phyloP scores from a whole-genome alignment of 2,888 invertebrate species.

The Eretmocerus hayati region DNA sequence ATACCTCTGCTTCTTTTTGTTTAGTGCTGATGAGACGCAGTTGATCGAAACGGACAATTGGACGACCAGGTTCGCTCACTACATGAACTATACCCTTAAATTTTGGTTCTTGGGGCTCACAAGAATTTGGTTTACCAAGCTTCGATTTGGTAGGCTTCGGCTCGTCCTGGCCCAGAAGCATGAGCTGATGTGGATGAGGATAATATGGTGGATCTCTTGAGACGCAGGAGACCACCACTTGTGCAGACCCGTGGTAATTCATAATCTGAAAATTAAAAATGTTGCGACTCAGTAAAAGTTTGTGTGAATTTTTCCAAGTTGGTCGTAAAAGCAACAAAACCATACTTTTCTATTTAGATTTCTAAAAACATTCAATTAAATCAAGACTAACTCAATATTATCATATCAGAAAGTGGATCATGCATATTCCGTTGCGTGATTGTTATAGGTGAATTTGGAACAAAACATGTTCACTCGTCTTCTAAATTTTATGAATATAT shows the following conservation, averaged over 20 bases:
- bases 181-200: slow-evolving; percentile 55
- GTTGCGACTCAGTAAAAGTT: too few species aligned
- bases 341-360: too few species aligned
- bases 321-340: too few species aligned
- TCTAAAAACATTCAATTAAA: too few species aligned
- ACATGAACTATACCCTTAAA: slow-evolving; percentile 27
- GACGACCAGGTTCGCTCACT: neutral
- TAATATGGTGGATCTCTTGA: slow-evolving; percentile 52
- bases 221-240: slow-evolving; percentile 58
- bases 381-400: too few species aligned
- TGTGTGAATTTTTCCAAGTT: too few species aligned
- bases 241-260: slow-evolving; percentile 49
- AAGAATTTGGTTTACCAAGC: neutral
- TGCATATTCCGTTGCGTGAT: too few species aligned
- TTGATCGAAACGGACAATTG: slow-evolving; percentile 48
- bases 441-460: too few species aligned
- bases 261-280: slow-evolving; percentile 2
- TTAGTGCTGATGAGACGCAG: slow-evolving; percentile 60
- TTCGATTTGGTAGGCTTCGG: too few species aligned
- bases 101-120: slow-evolving; percentile 27
- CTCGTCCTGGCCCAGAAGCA: slow-evolving; percentile 49
- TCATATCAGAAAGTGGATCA: too few species aligned
- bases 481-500: too few species aligned
- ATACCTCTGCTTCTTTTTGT: slow-evolving; percentile 55
- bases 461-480: too few species aligned